Evolutionary conservation across 2,888 invertebrate species (phyloP).

Genomic region (Philereme vetulata): DNA sequence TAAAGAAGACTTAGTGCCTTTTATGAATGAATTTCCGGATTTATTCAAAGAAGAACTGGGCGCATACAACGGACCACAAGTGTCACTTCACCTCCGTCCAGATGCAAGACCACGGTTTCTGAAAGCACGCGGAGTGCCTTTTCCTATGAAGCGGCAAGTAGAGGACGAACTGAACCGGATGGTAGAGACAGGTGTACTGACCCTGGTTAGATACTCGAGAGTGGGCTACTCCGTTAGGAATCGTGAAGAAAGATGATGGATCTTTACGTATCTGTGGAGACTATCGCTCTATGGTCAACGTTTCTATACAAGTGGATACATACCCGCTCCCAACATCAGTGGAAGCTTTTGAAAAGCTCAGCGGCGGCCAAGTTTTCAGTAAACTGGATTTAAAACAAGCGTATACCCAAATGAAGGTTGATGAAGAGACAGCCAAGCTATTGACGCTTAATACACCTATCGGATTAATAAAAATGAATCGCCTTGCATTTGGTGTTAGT

Average conservation of each 20-base stretch:
- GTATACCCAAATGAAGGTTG: slow-evolving; percentile 33
- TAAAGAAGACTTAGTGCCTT: not conserved
- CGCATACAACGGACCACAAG: not conserved
- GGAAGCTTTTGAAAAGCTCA: no score
- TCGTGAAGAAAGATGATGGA: slow-evolving; percentile 17
- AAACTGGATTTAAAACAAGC: slow-evolving; percentile 39
- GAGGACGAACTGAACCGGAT: no score
- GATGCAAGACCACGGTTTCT: slow-evolving; percentile 22
- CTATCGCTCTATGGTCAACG: no score
- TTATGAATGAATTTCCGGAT: not conserved
- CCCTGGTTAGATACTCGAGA: slow-evolving; percentile 11
- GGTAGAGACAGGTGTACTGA: slow-evolving; percentile 22
- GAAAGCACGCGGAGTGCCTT: slow-evolving; percentile 29
- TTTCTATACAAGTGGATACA: no score
- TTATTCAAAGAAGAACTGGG: not conserved
- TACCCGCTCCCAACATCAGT: no score
- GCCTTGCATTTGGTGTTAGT: slow-evolving; percentile 35
- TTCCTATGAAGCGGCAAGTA: no score
- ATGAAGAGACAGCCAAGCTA: slow-evolving; percentile 28
- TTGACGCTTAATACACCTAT: slow-evolving; percentile 37
- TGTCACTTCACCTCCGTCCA: not conserved
- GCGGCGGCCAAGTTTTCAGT: no score
- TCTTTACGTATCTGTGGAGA: slow-evolving; percentile 10
- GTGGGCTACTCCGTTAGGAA: slow-evolving; percentile 20
- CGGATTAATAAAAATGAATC: slow-evolving; percentile 35